These are phyloP conservation scores for Thamnophis sirtalis DNA, from an alignment of 2,113 vertebrate species.

Conservation along the genomic window DNA sequence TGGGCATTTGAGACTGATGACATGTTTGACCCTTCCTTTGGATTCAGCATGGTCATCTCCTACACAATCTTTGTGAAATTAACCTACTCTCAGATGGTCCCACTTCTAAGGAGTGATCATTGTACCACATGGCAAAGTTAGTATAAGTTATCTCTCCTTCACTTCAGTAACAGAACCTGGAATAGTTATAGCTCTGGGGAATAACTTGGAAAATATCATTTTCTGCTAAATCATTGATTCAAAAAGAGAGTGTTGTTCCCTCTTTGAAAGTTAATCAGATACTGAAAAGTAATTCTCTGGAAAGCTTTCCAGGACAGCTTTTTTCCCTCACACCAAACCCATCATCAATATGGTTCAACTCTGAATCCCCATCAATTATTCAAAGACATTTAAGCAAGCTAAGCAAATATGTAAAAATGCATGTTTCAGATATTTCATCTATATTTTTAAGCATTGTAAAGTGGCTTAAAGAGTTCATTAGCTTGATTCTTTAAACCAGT, in stretches of 20 bases:
- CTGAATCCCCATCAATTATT: constrained; percentile 73
- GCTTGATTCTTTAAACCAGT: neutral
- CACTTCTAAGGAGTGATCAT: neutral
- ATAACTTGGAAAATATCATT: constrained; percentile 64
- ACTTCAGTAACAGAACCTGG: constrained; percentile 41
- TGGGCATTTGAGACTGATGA: neutral
- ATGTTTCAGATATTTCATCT: constrained; percentile 62
- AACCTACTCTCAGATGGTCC: too few relatives aligned
- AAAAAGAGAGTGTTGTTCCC: constrained; percentile 56
- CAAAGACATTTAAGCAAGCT: constrained; percentile 64
- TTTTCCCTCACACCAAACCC: constrained; percentile 10
- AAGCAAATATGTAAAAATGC: constrained; percentile 63
- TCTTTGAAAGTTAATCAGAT: constrained; percentile 71
- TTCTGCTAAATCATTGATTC: constrained; percentile 66
- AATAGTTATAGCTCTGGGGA: constrained; percentile 57
- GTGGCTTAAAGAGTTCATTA: constrained; percentile 35
- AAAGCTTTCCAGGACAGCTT: constrained; percentile 66
- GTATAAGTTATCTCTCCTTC: constrained; percentile 26
- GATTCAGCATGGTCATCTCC: neutral
- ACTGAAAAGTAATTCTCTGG: constrained; percentile 59
- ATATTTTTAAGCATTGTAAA: constrained; percentile 52
- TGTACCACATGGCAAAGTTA: neutral
- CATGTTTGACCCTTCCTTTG: neutral
- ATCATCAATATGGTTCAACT: constrained; percentile 63
- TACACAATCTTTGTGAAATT: neutral